phyloP scores from a whole-genome alignment of 1,140 invertebrate species.

The Tetragonula clypearis region DNA sequence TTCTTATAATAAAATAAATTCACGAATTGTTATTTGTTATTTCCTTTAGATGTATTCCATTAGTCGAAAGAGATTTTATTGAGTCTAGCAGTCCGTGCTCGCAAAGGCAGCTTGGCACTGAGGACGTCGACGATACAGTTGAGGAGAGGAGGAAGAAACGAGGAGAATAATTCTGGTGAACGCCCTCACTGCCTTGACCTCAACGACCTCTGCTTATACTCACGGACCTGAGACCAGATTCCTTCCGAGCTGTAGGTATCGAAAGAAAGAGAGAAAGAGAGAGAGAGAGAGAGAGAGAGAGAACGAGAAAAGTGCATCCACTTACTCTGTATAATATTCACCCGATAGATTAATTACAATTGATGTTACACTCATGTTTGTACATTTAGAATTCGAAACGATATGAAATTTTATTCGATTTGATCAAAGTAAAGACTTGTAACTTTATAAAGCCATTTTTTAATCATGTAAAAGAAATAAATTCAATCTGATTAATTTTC shows the following conservation, averaged over 20 bases:
- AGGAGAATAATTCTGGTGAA: constrained; percentile 74
- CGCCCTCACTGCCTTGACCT: constrained; percentile 73
- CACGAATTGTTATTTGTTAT: not conserved
- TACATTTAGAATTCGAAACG: not conserved
- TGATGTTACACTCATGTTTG: not conserved
- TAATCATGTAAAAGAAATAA: no score
- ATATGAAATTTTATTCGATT: not conserved
- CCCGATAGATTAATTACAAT: not conserved
- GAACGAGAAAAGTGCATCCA: constrained; percentile 15
- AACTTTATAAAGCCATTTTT: not conserved
- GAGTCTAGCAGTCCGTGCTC: constrained; percentile 47
- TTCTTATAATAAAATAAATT: constrained; percentile 14
- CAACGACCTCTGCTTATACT: constrained; percentile 64
- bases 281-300: not conserved
- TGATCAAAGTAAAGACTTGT: not conserved
- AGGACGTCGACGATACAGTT: constrained; percentile 44
- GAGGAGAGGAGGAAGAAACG: constrained; percentile 62
- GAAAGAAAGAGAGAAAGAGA: not conserved
- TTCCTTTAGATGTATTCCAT: constrained; percentile 35
- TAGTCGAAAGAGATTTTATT: constrained; percentile 56
- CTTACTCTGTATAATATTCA: constrained; percentile 38
- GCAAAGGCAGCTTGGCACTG: constrained; percentile 19
- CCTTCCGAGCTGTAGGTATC: constrained; percentile 49
- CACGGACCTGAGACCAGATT: constrained; percentile 65
- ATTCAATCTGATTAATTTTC: no score